These are phyloP conservation scores for Oreochromis niloticus DNA, from an alignment of 2,113 vertebrate genomes.

Conservation along the genomic window DNA sequence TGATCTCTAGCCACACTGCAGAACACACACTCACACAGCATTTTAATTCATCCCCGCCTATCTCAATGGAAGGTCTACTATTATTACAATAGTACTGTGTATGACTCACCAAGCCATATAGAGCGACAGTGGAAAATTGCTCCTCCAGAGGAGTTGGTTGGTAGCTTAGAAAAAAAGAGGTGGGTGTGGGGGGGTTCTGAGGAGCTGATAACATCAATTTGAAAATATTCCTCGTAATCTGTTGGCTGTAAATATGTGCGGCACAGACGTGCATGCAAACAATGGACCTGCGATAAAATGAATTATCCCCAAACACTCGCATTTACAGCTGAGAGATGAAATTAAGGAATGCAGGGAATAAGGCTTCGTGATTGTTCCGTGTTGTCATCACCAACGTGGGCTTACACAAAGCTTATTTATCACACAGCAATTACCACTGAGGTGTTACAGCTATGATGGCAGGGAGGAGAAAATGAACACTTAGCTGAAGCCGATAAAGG, in stretches of 20 bases:
- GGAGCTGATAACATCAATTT: conserved; percentile 34
- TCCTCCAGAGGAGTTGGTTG: conserved; percentile 16
- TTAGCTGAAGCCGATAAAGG: conserved; percentile 38
- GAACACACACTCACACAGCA: conserved; percentile 41
- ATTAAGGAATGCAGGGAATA: neutral
- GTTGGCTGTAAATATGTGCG: conserved; percentile 24
- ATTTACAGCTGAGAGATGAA: neutral
- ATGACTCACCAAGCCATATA: conserved; percentile 39
- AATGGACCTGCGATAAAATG: conserved; percentile 1
- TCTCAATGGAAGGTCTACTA: conserved; percentile 29
- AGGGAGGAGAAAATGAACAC: conserved; percentile 37
- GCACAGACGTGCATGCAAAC: neutral
- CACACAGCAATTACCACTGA: conserved; percentile 40
- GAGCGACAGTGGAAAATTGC: conserved; percentile 47
- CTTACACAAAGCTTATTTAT: conserved; percentile 36
- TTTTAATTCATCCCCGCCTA: conserved; percentile 37
- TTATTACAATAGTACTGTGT: conserved; percentile 34
- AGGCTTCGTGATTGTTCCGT: neutral
- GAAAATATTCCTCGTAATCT: conserved; percentile 33
- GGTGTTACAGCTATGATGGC: conserved; percentile 8
- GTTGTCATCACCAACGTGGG: conserved; percentile 14
- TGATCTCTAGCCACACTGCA: conserved; percentile 28
- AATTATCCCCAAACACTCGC: neutral
- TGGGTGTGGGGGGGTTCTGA: neutral
- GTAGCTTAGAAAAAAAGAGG: neutral